phyloP scores from a whole-genome alignment of 2,113 vertebrate species.

The Halichoerus grypus region DNA sequence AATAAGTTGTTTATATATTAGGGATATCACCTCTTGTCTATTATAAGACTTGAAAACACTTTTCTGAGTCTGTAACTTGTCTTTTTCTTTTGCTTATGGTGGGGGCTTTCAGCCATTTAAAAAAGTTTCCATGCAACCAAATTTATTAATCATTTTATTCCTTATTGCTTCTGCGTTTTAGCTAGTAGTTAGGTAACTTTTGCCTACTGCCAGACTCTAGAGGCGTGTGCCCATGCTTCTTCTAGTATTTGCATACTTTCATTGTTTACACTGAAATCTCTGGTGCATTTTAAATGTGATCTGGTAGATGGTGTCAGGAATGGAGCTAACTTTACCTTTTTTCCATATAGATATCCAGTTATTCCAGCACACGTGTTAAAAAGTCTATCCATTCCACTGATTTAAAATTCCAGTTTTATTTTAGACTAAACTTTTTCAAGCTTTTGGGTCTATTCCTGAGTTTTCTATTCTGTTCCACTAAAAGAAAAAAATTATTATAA shows the following conservation, averaged over 20 bases:
- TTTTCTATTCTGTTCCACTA: background rate
- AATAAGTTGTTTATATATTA: background rate
- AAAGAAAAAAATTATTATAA: background rate
- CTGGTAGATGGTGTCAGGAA: background rate
- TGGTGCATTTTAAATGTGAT: slow-evolving; percentile 3
- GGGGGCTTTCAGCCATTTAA: background rate
- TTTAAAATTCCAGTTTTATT: background rate
- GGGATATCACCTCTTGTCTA: background rate
- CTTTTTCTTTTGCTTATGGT: background rate
- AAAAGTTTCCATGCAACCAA: background rate
- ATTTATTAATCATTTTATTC: background rate
- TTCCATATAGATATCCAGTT: background rate
- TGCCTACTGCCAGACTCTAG: background rate
- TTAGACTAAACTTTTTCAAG: background rate
- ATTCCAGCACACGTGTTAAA: background rate
- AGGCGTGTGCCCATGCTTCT: background rate
- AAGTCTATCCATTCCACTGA: background rate
- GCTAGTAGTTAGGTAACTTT: background rate
- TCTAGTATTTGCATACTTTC: background rate
- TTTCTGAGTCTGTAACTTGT: background rate
- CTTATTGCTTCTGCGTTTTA: background rate
- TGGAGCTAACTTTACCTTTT: background rate
- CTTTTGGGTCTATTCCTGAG: background rate
- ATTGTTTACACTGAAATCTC: slow-evolving; percentile 1
- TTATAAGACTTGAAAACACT: background rate